Conservation (phyloP, 35 echinoderm and acorn worm genomes). For the Chiridota heheva region DNA sequence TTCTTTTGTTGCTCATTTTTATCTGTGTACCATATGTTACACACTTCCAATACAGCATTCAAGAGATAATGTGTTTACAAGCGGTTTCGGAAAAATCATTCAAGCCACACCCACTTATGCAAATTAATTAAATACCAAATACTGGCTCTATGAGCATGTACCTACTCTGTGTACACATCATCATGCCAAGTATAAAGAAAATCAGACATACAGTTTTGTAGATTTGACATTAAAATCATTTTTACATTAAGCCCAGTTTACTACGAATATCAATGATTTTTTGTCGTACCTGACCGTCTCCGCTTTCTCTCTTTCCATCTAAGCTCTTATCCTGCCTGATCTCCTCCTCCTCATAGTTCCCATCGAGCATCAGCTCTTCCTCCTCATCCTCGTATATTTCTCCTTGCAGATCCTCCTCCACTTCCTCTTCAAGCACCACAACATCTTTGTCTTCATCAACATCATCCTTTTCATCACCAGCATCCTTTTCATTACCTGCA, state of each 20-base stretch:
- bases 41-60: no score
- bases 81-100: background rate
- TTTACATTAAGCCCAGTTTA: background rate
- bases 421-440: background rate
- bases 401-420: background rate
- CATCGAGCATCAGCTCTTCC: background rate
- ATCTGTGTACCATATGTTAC: no score
- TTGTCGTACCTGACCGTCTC: slow-evolving; percentile 37
- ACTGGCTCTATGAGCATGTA: background rate
- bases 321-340: slow-evolving; percentile 12
- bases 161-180: background rate
- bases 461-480: background rate
- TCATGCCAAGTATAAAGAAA: background rate
- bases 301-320: slow-evolving; percentile 38
- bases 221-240: background rate
- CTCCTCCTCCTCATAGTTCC: slow-evolving; percentile 26
- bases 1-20: no score
- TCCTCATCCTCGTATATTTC: background rate
- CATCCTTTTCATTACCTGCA: background rate
- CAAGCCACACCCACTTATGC: background rate
- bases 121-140: background rate
- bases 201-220: background rate
- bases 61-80: no score
- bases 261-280: background rate
- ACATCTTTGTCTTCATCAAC: background rate